Evolutionary conservation across 2,888 invertebrate genomes (phyloP).

Genomic region (Mesopsocus fuscifrons): DNA sequence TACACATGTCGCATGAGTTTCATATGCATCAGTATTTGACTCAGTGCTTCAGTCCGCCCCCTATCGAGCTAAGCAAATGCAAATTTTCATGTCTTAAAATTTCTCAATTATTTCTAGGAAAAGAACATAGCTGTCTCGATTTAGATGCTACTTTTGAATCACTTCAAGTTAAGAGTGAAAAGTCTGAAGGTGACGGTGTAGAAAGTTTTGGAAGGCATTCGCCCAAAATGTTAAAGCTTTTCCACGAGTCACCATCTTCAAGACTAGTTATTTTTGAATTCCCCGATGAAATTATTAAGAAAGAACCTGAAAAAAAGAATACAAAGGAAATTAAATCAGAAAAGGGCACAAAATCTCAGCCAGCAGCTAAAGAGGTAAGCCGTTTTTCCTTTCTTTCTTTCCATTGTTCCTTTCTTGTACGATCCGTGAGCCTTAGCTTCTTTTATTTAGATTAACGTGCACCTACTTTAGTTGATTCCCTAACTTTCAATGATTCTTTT

Average conservation of each 20-base stretch:
- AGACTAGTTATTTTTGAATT: slow-evolving; percentile 6
- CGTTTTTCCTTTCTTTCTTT: neutral
- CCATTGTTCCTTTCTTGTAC: neutral
- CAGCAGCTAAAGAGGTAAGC: neutral
- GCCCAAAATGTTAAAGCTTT: neutral
- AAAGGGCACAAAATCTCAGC: neutral
- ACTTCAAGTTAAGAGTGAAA: slow-evolving; percentile 3
- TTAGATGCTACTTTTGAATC: slow-evolving; percentile 1
- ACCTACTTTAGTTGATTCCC: too few species aligned
- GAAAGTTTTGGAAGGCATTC: neutral
- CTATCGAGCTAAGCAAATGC: neutral
- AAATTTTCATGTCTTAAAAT: neutral
- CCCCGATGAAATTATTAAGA: neutral
- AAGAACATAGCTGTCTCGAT: neutral
- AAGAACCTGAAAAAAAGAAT: neutral
- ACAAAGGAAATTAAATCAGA: neutral
- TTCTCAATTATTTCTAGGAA: neutral
- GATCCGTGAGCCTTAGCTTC: neutral
- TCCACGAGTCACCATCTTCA: neutral
- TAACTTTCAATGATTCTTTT: too few species aligned
- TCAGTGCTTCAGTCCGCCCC: too few species aligned
- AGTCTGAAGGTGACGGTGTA: neutral
- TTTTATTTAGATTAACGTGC: neutral
- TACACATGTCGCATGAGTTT: too few species aligned
- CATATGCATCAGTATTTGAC: too few species aligned